A percentile compares a stretch with the other conserved stretches of the same genome.
phyloP scores from a whole-genome alignment of 2,888 invertebrate species.

The Meiosimyza platycephala region DNA sequence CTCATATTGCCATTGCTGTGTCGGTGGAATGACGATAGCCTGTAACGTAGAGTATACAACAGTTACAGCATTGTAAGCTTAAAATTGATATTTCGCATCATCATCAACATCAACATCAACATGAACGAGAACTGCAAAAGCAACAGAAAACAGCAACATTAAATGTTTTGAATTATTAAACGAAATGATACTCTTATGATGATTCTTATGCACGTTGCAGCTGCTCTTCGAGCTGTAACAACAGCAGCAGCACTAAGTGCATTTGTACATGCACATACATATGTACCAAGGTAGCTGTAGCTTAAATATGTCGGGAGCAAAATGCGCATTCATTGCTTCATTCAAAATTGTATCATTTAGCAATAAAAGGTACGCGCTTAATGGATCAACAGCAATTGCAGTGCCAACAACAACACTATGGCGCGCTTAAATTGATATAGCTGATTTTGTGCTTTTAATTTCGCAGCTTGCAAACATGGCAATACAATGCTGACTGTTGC shows the following conservation, averaged over 20 bases:
- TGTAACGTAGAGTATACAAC: background rate
- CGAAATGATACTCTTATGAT: conserved; percentile 14
- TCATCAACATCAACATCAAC: conserved; percentile 21
- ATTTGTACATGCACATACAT: too few species aligned
- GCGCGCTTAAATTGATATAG: too few species aligned
- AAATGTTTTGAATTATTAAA: conserved; percentile 18
- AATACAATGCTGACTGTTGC: too few species aligned
- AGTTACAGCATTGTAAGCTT: background rate
- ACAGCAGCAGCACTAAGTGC: too few species aligned
- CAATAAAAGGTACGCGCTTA: background rate
- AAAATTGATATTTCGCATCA: conserved; percentile 17
- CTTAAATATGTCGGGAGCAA: background rate
- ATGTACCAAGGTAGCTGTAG: background rate
- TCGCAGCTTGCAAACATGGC: too few species aligned
- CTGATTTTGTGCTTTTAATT: too few species aligned
- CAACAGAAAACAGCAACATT: conserved; percentile 23
- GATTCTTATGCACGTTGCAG: background rate
- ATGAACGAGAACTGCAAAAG: background rate
- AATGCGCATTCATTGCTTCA: too few species aligned
- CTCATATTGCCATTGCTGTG: background rate
- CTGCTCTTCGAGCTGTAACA: background rate
- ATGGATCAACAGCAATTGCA: too few species aligned
- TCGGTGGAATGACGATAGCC: background rate
- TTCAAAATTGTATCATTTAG: conserved; percentile 1
- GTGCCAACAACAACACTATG: too few species aligned